Percentiles rank a stretch among this genome's conserved stretches.
phyloP scores from a whole-genome alignment of 2,888 invertebrate species.

The Hermodice carunculata region DNA sequence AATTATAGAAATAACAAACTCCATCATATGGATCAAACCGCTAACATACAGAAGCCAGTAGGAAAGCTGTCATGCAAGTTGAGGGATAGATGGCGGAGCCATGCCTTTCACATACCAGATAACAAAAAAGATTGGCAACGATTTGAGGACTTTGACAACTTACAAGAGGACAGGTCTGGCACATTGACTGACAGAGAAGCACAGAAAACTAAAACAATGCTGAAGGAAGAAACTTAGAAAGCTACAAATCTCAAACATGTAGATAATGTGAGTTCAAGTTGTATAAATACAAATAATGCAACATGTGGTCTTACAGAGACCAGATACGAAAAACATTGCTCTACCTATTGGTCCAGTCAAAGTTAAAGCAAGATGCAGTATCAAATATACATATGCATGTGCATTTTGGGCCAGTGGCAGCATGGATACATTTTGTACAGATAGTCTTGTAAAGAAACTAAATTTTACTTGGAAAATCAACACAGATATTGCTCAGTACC shows the following conservation, averaged over 20 bases:
- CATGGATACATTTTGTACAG: neutral
- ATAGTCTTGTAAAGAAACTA: neutral
- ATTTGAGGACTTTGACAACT: neutral
- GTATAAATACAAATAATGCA: no score
- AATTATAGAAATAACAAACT: neutral
- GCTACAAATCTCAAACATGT: no score
- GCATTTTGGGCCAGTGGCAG: neutral
- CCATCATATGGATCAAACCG: neutral
- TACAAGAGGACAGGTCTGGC: neutral
- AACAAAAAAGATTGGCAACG: neutral
- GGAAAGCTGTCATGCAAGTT: neutral
- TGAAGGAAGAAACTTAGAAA: no score
- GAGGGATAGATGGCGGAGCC: neutral
- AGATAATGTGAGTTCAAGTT: no score
- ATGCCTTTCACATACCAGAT: neutral
- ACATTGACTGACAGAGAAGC: no score
- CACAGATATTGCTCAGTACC: neutral
- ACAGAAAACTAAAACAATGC: no score
- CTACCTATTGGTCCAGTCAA: neutral
- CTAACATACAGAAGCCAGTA: neutral
- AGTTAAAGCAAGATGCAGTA: neutral
- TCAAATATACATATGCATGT: neutral
- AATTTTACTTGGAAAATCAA: neutral
- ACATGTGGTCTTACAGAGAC: no score
- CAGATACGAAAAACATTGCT: no score